These are phyloP conservation scores for Phainopepla nitens DNA, from an alignment of 2,113 vertebrate species.

Conservation along the genomic window DNA sequence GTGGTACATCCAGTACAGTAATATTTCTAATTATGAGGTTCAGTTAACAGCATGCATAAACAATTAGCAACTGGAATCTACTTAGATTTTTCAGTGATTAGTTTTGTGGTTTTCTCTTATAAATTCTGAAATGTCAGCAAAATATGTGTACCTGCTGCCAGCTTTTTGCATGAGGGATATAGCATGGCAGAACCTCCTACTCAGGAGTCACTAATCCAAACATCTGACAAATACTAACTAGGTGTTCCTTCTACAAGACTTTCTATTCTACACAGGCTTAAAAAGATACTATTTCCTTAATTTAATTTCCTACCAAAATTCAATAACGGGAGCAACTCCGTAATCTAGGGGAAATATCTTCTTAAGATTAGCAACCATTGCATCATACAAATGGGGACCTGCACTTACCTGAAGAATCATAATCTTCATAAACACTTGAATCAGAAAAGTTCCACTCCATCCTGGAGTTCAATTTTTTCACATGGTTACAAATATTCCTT, in stretches of 20 bases:
- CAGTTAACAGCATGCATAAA: neutral
- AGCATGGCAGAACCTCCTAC: neutral
- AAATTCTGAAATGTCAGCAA: neutral
- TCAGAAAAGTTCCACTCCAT: neutral
- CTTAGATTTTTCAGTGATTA: neutral
- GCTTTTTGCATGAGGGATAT: neutral
- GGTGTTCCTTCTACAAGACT: neutral
- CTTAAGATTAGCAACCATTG: rapidly evolving
- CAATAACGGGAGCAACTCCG: neutral
- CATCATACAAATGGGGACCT: neutral
- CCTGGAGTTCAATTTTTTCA: neutral
- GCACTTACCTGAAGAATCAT: neutral
- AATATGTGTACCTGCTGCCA: neutral
- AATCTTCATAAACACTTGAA: neutral
- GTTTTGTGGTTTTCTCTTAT: neutral
- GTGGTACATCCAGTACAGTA: neutral
- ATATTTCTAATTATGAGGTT: neutral
- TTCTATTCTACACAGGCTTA: neutral
- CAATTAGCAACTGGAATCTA: neutral
- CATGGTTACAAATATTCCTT: neutral
- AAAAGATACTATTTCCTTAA: neutral
- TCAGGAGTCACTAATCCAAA: neutral
- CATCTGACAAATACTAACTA: neutral
- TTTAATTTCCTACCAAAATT: neutral
- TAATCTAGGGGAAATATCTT: neutral